Conservation (phyloP, 2,113 vertebrate species). For the Nesospiza acunhae region DNA sequence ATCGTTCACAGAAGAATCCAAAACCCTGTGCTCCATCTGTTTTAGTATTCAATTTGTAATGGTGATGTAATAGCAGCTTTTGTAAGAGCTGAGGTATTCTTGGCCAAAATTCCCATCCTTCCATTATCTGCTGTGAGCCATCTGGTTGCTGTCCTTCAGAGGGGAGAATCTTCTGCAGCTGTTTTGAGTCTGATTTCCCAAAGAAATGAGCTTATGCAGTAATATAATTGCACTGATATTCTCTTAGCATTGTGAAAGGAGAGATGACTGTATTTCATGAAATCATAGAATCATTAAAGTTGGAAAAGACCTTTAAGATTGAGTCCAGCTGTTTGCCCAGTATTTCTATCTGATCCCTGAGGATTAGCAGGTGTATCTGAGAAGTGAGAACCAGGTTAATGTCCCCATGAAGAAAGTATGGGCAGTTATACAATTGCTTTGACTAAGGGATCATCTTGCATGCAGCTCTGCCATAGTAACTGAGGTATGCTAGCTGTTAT, state of each 20-base stretch:
- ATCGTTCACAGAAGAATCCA: not conserved
- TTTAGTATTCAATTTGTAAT: not conserved
- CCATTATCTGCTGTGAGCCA: conserved; percentile 14
- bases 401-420: not conserved
- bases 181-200: not conserved
- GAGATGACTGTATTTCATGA: not conserved
- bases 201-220: not conserved
- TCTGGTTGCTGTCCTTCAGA: not conserved
- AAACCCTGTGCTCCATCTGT: not conserved
- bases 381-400: not conserved
- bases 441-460: not conserved
- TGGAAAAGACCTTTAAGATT: not conserved
- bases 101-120: not conserved
- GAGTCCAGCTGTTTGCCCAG: not conserved
- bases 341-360: not conserved
- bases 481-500: not conserved
- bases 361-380: not conserved
- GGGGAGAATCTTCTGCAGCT: not conserved
- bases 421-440: not conserved
- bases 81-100: conserved; percentile 1
- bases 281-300: not conserved
- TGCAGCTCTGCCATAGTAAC: not conserved
- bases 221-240: not conserved
- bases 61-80: not conserved
- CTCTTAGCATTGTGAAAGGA: not conserved